Evolutionary conservation across 2,797 vertebrate genomes (phyloP).

Genomic region (Clarias fuscus): DNA sequence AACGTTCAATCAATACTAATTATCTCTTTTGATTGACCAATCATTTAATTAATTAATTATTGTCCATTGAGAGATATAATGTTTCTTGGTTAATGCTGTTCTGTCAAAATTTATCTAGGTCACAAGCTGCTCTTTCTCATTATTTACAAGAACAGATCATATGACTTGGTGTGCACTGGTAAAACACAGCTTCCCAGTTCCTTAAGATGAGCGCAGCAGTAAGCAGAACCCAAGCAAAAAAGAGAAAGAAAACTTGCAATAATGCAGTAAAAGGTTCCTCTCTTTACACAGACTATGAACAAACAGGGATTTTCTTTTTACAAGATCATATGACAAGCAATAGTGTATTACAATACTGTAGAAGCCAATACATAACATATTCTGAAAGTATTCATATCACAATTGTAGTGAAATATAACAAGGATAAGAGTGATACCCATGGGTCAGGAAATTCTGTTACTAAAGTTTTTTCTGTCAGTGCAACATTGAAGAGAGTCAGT

Average conservation of each 20-base stretch:
- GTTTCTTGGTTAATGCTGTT: neutral
- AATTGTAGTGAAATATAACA: neutral
- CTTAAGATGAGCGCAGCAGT: neutral
- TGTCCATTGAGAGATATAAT: neutral
- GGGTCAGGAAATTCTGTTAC: neutral
- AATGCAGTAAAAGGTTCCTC: conserved; percentile 30
- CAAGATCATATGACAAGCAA: conserved; percentile 23
- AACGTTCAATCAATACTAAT: neutral
- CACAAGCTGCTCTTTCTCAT: neutral
- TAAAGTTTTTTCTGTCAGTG: neutral
- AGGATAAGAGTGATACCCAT: neutral
- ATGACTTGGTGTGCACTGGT: neutral
- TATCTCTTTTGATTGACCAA: neutral
- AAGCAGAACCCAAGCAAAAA: conserved; percentile 36
- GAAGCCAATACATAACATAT: neutral
- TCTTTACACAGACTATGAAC: neutral
- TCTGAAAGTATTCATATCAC: neutral
- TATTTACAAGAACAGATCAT: conserved; percentile 4
- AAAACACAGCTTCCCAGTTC: neutral
- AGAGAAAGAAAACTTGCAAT: conserved; percentile 33
- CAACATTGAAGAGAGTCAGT: neutral
- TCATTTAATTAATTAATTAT: no score
- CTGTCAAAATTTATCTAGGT: neutral
- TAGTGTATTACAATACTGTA: neutral
- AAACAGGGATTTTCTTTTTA: neutral